phyloP scores from a whole-genome alignment of 2,113 vertebrate species.

The Genyomyrus donnyi region DNA sequence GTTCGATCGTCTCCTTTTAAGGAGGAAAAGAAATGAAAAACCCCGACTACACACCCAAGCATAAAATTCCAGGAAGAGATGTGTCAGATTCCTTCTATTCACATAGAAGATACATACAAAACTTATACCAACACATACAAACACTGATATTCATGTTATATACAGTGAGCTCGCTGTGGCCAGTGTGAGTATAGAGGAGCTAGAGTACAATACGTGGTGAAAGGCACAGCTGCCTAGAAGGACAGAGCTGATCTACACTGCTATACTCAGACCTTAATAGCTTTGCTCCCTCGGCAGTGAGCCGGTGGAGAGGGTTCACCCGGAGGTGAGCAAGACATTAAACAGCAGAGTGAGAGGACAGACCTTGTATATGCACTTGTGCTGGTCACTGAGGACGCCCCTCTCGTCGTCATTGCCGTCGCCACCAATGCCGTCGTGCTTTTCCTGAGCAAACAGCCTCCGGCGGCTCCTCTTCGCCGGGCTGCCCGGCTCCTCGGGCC shows the following conservation, averaged over 20 bases:
- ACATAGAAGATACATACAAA: not conserved
- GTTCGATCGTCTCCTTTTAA: not conserved
- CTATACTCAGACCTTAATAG: not conserved
- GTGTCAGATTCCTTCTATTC: not conserved
- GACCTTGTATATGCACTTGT: conserved; percentile 86
- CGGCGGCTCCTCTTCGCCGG: conserved; percentile 68
- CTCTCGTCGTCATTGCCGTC: conserved; percentile 54
- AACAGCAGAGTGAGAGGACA: not conserved
- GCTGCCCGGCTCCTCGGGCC: conserved; percentile 71
- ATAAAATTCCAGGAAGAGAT: not conserved
- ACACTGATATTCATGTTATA: not conserved
- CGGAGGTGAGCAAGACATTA: not conserved
- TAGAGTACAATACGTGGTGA: not conserved
- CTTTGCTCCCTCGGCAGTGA: not conserved
- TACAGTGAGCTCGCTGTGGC: not conserved
- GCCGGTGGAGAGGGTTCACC: not conserved
- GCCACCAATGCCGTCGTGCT: conserved; percentile 29
- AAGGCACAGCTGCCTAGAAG: not conserved
- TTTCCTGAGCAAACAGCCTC: conserved; percentile 78
- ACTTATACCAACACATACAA: not conserved
- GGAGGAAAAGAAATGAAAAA: not conserved
- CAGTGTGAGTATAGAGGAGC: not conserved
- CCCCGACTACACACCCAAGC: not conserved
- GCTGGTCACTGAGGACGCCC: conserved; percentile 69
- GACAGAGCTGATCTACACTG: not conserved